phyloP scores from a whole-genome alignment of 2,888 invertebrate species.

The Eudasyphora cyanicolor region DNA sequence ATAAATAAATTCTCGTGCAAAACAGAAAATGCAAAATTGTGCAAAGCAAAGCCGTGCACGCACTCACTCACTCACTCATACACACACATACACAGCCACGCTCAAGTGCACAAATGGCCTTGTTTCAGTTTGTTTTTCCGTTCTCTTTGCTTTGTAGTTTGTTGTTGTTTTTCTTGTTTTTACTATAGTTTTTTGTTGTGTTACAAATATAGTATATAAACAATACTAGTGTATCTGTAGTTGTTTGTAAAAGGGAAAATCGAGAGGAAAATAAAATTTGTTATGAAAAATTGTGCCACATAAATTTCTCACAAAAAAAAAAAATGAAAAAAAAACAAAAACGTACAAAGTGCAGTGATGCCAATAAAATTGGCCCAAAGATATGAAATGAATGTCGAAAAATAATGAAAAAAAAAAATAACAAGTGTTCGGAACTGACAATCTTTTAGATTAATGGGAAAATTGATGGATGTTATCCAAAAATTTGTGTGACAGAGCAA shows the following conservation, averaged over 20 bases:
- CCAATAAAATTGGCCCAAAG: no score
- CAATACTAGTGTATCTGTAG: no score
- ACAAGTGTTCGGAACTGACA: no score
- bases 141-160: slow-evolving; percentile 6
- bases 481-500: no score
- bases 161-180: not conserved
- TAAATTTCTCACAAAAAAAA: not conserved
- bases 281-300: slow-evolving; percentile 18
- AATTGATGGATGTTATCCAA: no score
- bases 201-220: no score
- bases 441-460: no score
- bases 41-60: not conserved
- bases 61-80: not conserved
- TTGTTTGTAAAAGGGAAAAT: not conserved
- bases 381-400: no score
- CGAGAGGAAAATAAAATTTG: not conserved
- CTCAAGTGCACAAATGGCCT: slow-evolving; percentile 25
- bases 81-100: not conserved
- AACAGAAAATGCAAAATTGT: not conserved
- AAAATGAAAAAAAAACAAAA: no score
- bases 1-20: not conserved
- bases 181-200: no score
- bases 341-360: no score
- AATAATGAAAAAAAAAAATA: no score
- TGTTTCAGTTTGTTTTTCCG: slow-evolving; percentile 29